Conservation (phyloP, 2,888 invertebrate genomes). For the Sialis fuliginosa region DNA sequence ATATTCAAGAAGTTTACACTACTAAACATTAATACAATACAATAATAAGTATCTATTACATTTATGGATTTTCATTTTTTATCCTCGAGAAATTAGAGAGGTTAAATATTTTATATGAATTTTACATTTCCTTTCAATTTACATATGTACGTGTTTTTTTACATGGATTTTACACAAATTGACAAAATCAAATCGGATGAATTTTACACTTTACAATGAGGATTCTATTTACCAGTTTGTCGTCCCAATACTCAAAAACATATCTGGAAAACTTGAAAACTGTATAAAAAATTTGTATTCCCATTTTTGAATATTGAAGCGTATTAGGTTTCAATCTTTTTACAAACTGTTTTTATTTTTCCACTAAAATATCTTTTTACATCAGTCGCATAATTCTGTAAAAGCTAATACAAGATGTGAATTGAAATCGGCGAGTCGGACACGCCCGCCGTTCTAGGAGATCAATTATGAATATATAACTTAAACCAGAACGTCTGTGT, state of each 20-base stretch:
- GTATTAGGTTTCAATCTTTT: background rate
- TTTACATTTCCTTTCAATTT: slow-evolving; percentile 7
- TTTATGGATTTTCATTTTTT: background rate
- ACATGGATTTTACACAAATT: slow-evolving; percentile 4
- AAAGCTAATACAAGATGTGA: background rate
- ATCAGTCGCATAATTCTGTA: slow-evolving; percentile 1
- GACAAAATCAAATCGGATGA: slow-evolving; percentile 3
- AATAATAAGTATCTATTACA: background rate
- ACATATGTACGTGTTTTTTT: slow-evolving; percentile 6
- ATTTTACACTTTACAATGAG: slow-evolving; percentile 7
- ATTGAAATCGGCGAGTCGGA: no score
- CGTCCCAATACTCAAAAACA: background rate
- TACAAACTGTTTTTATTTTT: background rate
- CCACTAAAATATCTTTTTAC: slow-evolving; percentile 1
- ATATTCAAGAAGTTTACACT: slow-evolving; percentile 6
- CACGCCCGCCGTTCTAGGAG: no score
- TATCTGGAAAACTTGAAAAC: no score
- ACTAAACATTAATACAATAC: slow-evolving; percentile 1
- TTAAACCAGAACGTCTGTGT: background rate
- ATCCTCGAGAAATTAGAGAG: background rate
- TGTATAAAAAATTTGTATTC: background rate
- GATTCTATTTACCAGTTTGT: background rate
- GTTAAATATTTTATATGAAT: slow-evolving; percentile 3
- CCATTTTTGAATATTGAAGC: background rate
- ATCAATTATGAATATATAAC: background rate